Percentiles rank a stretch among this genome's conserved stretches.
These are phyloP conservation scores for Scatophagus argus DNA, from an alignment of 2,113 vertebrate genomes.

Conservation along the genomic window DNA sequence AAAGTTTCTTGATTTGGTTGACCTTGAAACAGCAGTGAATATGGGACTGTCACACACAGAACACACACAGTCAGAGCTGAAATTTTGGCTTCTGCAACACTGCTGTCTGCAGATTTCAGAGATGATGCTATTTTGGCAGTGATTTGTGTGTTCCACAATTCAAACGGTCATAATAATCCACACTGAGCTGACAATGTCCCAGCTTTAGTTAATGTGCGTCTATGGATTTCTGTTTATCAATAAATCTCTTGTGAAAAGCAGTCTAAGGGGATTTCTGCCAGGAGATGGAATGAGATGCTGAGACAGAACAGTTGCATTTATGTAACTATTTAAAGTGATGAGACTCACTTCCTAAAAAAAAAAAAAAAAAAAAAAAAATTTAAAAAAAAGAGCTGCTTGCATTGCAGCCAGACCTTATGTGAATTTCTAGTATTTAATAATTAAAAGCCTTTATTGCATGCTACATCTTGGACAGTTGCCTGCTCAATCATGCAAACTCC, in stretches of 20 bases:
- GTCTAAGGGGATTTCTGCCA: constrained; percentile 27
- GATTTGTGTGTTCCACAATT: background rate
- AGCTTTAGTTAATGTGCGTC: constrained; percentile 35
- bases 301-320: background rate
- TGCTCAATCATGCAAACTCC: constrained; percentile 2
- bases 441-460: background rate
- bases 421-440: background rate
- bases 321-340: background rate
- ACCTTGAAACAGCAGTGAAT: background rate
- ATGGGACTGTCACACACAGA: background rate
- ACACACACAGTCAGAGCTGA: background rate
- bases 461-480: background rate
- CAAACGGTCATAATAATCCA: constrained; percentile 17
- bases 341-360: background rate
- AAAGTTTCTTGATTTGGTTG: background rate
- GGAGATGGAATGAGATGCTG: background rate
- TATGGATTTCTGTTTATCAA: constrained; percentile 31
- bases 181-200: background rate
- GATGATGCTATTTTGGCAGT: constrained; percentile 19
- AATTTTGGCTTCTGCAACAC: background rate
- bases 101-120: constrained; percentile 9
- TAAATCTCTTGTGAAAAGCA: constrained; percentile 48
- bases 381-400: background rate
- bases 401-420: background rate
- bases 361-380: background rate